phyloP scores from a whole-genome alignment of 2,113 vertebrate species.

The Hiodon tergisus region DNA sequence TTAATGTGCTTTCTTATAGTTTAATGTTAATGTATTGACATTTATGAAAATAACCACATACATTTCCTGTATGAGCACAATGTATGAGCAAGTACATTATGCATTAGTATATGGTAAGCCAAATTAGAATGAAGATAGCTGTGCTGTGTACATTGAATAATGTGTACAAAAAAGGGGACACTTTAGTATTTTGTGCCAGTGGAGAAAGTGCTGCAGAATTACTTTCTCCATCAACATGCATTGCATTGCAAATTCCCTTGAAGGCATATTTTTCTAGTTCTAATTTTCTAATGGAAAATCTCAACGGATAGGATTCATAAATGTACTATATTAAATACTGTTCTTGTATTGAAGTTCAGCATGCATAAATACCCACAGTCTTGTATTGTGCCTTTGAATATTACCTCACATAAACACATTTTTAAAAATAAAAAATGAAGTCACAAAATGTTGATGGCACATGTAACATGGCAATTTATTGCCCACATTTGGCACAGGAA shows the following conservation, averaged over 20 bases:
- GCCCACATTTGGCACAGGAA: background rate
- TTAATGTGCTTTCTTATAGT: too few relatives aligned
- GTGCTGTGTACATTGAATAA: too few relatives aligned
- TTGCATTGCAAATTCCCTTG: background rate
- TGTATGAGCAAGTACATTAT: too few relatives aligned
- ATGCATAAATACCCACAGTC: too few relatives aligned
- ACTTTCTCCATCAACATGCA: conserved; percentile 3
- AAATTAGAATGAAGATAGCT: too few relatives aligned
- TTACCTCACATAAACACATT: background rate
- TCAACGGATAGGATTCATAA: background rate
- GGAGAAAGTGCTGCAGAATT: conserved; percentile 29
- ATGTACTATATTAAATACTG: conserved; percentile 5
- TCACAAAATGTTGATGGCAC: background rate
- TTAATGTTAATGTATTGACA: too few relatives aligned
- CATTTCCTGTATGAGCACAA: too few relatives aligned
- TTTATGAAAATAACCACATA: too few relatives aligned
- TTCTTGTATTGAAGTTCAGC: background rate
- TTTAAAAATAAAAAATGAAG: background rate
- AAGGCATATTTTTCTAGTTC: background rate
- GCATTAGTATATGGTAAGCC: too few relatives aligned
- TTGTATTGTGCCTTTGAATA: too few relatives aligned
- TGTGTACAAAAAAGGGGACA: conserved; percentile 45
- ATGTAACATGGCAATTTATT: background rate
- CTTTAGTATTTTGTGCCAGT: conserved; percentile 61
- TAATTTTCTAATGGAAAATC: background rate